Evolutionary conservation across 2,113 vertebrate species (phyloP), one percentile per base, ranked within the genome.

Genomic region (Hemicordylus capensis): DNA sequence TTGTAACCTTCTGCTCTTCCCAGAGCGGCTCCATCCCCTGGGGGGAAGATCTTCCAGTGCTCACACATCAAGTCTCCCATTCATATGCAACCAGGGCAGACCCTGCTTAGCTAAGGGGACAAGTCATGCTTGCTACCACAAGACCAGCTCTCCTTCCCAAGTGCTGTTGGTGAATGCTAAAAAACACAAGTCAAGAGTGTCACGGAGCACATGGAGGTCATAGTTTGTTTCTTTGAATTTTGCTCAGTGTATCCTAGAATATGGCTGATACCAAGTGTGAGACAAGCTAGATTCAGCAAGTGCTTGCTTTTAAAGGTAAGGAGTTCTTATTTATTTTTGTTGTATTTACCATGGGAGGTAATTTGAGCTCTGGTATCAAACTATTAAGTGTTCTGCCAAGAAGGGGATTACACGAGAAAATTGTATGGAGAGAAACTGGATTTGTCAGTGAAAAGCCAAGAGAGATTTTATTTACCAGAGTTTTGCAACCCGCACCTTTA

Each of bases 331-430:
- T 92, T 91, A 88, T 90, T 91, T 90, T 93, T 94, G 91, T 95
- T 93, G 92, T 96, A 95, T 96, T 97, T 95, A 94, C 92, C 86
- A 86, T 87, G 89, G 93, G 80, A 93, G 90, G 95, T 96, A 96
- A 97, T 92, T 89, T 81, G 95, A 96, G 95, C 93, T 90, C 84
- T 80, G 69, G 51, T 89, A 90, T 91, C 86, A 93, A 93, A 93
- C 94, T 92, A 94, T 73, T 85, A 88, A 48, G 48, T 95, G 95
- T 95, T 94, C 96, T 96, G 96, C 96, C 96, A 96, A 90, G 89
- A 87, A 95, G 87, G 85, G 94, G 95, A 96, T 96, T 96, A 95
- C 74, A 86, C 93, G 79, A 89, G 86, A 92, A 92, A 95, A 92
- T 70, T 87, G 93, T 92, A 86, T 86, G 92, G 91, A 87, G 87